Conservation (phyloP, 2,888 invertebrate species). For the Drosophila demipolita region DNA sequence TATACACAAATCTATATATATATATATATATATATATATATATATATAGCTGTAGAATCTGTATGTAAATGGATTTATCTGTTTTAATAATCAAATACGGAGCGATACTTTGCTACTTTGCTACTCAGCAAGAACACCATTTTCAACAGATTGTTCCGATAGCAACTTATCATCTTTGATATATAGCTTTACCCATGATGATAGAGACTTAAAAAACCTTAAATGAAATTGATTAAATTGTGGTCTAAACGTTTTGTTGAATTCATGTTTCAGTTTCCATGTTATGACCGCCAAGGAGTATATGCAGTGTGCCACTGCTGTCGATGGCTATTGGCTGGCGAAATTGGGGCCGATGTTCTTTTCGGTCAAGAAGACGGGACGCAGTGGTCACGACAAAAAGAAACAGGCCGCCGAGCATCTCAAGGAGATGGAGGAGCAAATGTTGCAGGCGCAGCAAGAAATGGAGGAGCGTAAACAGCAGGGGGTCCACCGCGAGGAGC, state of each 20-base stretch:
- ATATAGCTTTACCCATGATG: neutral
- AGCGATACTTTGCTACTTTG: neutral
- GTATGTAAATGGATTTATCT: neutral
- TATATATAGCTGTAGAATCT: neutral
- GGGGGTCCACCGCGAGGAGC: conserved; percentile 89
- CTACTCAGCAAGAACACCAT: neutral
- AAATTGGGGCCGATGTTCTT: conserved; percentile 99
- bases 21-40: neutral
- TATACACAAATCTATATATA: too few species aligned
- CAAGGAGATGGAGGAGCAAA: conserved; percentile 97
- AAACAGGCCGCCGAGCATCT: conserved; percentile 95
- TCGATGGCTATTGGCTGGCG: conserved; percentile 99
- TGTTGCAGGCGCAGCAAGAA: conserved; percentile 96
- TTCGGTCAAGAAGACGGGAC: conserved; percentile 95
- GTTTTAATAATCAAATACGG: neutral
- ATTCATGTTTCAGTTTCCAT: conserved; percentile 91
- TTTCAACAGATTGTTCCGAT: neutral
- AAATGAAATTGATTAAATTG: neutral
- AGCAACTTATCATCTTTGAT: neutral
- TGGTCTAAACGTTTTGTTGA: neutral
- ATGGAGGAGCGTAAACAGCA: conserved; percentile 94
- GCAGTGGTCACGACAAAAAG: conserved; percentile 94
- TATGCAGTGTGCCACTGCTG: conserved; percentile 99
- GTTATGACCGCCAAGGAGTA: conserved; percentile 99
- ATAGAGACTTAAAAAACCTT: neutral